Evolutionary conservation across 2,888 invertebrate genomes (phyloP), one percentile per base, ranked within the genome.

Genomic region (Sminthurinus aureus): DNA sequence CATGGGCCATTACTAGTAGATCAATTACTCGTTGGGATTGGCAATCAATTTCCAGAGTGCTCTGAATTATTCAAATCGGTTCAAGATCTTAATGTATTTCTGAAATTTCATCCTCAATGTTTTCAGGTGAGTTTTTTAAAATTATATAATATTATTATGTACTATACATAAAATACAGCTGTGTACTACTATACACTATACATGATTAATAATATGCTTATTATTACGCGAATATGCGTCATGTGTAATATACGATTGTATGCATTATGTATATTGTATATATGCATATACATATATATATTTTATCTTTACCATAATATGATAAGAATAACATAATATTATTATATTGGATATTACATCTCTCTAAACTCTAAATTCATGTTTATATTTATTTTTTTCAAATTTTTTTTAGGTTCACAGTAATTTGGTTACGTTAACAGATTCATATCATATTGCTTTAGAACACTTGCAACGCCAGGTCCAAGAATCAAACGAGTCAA

Each of bases 91-190:
- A 94, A 94, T 79, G 96, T 97, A 77, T 98, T 98, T 90, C 92
- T 98, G 81, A 95, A 96, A 90, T 93, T 98, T 91, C 97, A 98
- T 90, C 95, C 97, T n/a, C 96, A 97, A 76, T 88, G 88, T 79
- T 88, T 88, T 79, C 84, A 85, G 84, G 87, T 87, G 66, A 64
- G 58, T n/a, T 18, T 22, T 69, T 74, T 12, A 26, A 0, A 74
- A 11, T 74, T 26, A 74, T n/a, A 0, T 22, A 74, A 13, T 18
- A 74, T 24, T 24, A 74, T 74, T 18, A 2, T 76, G 12, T n/a
- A 38, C n/a, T n/a, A n/a, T n/a, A n/a, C n/a, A n/a, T n/a, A n/a
- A n/a, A n/a, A n/a, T n/a, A n/a, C n/a, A n/a, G n/a, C n/a, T n/a
- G n/a, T n/a, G n/a, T n/a, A n/a, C n/a, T n/a, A n/a, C n/a, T n/a